These are phyloP conservation scores for Channa maculata DNA, from an alignment of 2,113 vertebrate species.

Conservation along the genomic window DNA sequence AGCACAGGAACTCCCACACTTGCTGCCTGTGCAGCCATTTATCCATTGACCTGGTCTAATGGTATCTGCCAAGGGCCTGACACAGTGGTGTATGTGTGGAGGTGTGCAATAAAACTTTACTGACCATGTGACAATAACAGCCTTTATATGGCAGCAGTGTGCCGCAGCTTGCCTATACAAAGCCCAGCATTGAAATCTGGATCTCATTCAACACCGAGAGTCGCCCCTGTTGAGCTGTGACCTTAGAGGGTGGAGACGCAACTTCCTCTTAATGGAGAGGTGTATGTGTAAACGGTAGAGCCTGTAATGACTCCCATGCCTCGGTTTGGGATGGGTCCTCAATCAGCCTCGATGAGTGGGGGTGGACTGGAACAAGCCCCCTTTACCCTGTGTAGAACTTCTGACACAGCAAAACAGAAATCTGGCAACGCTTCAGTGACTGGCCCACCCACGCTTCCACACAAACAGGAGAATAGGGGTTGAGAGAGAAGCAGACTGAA, in stretches of 20 bases:
- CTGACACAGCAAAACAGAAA: slow-evolving; percentile 79
- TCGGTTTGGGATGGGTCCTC: slow-evolving; percentile 30
- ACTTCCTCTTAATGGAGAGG: slow-evolving; percentile 66
- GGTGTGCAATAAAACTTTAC: slow-evolving; percentile 68
- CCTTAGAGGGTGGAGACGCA: slow-evolving; percentile 68
- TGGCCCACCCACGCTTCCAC: slow-evolving; percentile 74
- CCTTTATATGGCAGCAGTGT: slow-evolving; percentile 59
- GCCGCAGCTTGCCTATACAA: slow-evolving; percentile 57
- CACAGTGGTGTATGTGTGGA: slow-evolving; percentile 50
- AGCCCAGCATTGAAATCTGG: slow-evolving; percentile 72
- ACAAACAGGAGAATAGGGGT: slow-evolving; percentile 37
- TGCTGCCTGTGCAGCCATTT: slow-evolving; percentile 59
- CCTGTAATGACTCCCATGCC: slow-evolving; percentile 58
- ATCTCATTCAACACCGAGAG: slow-evolving; percentile 64
- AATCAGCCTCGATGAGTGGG: slow-evolving; percentile 39
- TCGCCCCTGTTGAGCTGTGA: slow-evolving; percentile 63
- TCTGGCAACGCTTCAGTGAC: slow-evolving; percentile 72
- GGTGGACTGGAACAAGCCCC: slow-evolving; percentile 10
- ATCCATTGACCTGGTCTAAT: slow-evolving; percentile 56
- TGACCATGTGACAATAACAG: slow-evolving; percentile 70
- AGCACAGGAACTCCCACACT: slow-evolving; percentile 37
- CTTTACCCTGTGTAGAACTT: slow-evolving; percentile 48
- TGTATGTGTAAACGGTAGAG: slow-evolving; percentile 33
- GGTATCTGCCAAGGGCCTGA: slow-evolving; percentile 40
- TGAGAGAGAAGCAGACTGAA: slow-evolving; percentile 5